Evolutionary conservation across 2,113 vertebrate genomes (phyloP).

Genomic region (Verasper variegatus): DNA sequence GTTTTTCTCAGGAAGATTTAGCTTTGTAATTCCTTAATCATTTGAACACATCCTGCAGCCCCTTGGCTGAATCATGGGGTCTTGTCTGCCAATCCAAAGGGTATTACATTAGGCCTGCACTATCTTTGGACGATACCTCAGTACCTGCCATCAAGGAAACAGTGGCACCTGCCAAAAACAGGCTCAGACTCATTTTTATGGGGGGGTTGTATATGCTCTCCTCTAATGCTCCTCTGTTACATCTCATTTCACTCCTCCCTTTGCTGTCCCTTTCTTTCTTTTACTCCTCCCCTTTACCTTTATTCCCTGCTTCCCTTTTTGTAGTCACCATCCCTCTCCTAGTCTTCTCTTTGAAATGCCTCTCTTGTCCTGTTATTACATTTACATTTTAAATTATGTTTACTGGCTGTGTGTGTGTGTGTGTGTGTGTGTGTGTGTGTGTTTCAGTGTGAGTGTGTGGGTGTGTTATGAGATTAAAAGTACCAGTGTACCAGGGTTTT

Average conservation of each 20-base stretch:
- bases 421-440: constrained; percentile 2
- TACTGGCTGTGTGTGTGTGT: constrained; percentile 18
- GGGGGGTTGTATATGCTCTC: constrained; percentile 15
- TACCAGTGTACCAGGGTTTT: constrained; percentile 54
- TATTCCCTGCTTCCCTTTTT: neutral
- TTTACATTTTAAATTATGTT: constrained; percentile 73
- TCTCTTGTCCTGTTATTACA: constrained; percentile 58
- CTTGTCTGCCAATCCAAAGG: constrained; percentile 18
- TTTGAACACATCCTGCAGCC: constrained; percentile 18
- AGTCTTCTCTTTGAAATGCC: constrained; percentile 23
- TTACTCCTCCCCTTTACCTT: constrained; percentile 10
- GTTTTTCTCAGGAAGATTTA: constrained; percentile 17
- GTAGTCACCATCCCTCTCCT: neutral
- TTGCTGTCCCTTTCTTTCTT: constrained; percentile 12
- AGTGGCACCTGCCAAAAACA: constrained; percentile 18
- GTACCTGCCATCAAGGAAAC: neutral
- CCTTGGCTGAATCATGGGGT: neutral
- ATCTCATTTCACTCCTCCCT: constrained; percentile 23
- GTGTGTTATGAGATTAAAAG: constrained; percentile 61
- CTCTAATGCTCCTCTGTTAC: constrained; percentile 22
- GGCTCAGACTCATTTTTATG: neutral
- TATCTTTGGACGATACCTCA: constrained; percentile 24
- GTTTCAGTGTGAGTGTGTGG: constrained; percentile 10
- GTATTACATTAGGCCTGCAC: constrained; percentile 22
- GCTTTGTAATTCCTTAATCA: constrained; percentile 15